phyloP scores from a whole-genome alignment of 2,888 invertebrate genomes.

The Drosophila kokeensis region DNA sequence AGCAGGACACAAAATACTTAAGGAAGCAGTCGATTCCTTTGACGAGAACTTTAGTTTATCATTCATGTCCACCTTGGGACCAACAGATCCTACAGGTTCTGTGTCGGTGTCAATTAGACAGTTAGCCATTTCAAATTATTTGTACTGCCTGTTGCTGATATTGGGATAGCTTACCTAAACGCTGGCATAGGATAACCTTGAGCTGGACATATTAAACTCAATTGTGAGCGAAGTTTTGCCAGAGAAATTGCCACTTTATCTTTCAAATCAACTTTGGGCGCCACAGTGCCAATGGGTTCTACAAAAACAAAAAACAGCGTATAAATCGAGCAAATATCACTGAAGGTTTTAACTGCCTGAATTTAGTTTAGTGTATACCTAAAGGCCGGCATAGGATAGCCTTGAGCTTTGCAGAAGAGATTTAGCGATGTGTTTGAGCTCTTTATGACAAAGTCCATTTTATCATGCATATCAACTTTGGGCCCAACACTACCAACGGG shows the following conservation, averaged over 20 bases:
- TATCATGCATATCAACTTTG: constrained; percentile 86
- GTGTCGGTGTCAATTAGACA: constrained; percentile 2
- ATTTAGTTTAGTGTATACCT: constrained; percentile 49
- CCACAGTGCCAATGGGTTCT: constrained; percentile 86
- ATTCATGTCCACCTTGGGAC: constrained; percentile 89
- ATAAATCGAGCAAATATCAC: background rate
- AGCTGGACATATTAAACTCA: constrained; percentile 90
- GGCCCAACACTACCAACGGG: constrained; percentile 87
- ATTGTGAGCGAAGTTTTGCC: constrained; percentile 69
- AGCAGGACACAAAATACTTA: constrained; percentile 87
- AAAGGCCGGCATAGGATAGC: constrained; percentile 86
- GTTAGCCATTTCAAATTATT: background rate
- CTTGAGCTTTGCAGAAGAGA: constrained; percentile 90
- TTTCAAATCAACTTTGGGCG: constrained; percentile 89
- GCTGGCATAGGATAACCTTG: constrained; percentile 84
- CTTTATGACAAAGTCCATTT: constrained; percentile 81
- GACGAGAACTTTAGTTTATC: constrained; percentile 86
- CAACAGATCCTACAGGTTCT: constrained; percentile 86
- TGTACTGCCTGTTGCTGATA: constrained; percentile 14
- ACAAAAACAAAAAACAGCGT: background rate
- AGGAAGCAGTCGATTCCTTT: constrained; percentile 15
- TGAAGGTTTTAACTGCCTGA: constrained; percentile 30
- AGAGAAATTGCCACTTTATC: constrained; percentile 86
- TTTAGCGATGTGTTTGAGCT: constrained; percentile 61
- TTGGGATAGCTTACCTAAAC: constrained; percentile 79